Evolutionary conservation across 92 coral and sea anemone genomes (phyloP).

Genomic region (Zoanthus gigantus): DNA sequence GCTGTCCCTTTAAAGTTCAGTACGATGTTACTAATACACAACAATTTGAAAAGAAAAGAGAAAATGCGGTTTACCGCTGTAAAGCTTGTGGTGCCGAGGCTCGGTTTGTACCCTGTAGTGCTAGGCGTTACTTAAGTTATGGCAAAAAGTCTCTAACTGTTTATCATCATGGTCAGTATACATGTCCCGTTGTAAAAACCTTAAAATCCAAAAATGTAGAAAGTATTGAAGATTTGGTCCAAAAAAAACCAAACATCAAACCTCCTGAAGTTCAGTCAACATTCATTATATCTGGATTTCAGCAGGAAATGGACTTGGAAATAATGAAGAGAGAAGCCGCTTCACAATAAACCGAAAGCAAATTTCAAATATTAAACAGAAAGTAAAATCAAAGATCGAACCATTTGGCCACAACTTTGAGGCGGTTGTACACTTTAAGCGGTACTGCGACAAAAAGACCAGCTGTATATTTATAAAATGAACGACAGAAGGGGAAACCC

Average conservation of each 20-base stretch:
- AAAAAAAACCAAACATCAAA: slow-evolving; percentile 56
- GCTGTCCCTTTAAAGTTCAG: slow-evolving; percentile 62
- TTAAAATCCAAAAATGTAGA: slow-evolving; percentile 14
- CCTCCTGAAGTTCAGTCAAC: slow-evolving; percentile 64
- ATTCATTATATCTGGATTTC: slow-evolving; percentile 41
- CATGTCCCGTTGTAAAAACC: slow-evolving; percentile 62
- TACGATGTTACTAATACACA: slow-evolving; percentile 68
- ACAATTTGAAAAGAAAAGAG: slow-evolving; percentile 57
- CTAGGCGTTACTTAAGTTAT: slow-evolving; percentile 66
- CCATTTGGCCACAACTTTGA: slow-evolving; percentile 10
- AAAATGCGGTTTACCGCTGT: slow-evolving; percentile 24
- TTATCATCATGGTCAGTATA: slow-evolving; percentile 65
- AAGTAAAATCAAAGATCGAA: neutral
- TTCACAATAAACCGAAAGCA: slow-evolving; percentile 56
- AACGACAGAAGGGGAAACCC: slow-evolving; percentile 47
- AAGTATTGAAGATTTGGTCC: slow-evolving; percentile 24
- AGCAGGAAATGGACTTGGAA: slow-evolving; percentile 17
- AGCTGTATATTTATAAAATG: slow-evolving; percentile 19
- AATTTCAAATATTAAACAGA: slow-evolving; percentile 28
- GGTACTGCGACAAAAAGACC: slow-evolving; percentile 36
- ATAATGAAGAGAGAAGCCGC: slow-evolving; percentile 52
- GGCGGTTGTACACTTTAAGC: slow-evolving; percentile 26
- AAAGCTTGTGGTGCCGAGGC: slow-evolving; percentile 59
- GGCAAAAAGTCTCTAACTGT: slow-evolving; percentile 47
- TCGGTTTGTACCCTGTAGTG: slow-evolving; percentile 53